These are phyloP conservation scores for Cylloceria caligata DNA, from an alignment of 2,888 invertebrate species.

Conservation along the genomic window DNA sequence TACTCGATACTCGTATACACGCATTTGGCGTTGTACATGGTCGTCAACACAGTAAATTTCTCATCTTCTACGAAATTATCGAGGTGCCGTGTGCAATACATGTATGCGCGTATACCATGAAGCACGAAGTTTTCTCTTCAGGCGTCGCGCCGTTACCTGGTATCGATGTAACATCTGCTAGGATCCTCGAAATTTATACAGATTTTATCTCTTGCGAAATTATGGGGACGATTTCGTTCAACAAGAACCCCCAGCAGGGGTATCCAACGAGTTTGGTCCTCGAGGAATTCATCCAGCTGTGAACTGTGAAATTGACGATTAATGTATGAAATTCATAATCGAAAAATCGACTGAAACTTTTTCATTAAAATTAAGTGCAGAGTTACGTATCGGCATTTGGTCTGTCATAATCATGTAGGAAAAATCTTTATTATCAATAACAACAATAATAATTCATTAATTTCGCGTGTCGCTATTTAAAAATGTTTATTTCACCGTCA, in stretches of 20 bases:
- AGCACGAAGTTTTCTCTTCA: conserved; percentile 29
- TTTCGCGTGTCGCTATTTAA: no score
- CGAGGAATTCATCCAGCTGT: conserved; percentile 25
- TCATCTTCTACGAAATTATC: conserved; percentile 28
- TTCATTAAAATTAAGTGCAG: neutral
- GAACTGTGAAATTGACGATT: conserved; percentile 31
- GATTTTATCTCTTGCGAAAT: conserved; percentile 47
- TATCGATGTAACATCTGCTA: conserved; percentile 48
- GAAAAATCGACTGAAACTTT: neutral
- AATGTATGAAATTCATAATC: conserved; percentile 34
- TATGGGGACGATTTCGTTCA: conserved; percentile 22
- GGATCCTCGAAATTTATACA: conserved; percentile 49
- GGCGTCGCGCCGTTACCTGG: conserved; percentile 31
- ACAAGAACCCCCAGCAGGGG: conserved; percentile 12
- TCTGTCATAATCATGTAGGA: no score
- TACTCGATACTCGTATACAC: conserved; percentile 16
- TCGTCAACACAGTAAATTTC: conserved; percentile 7
- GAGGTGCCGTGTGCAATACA: conserved; percentile 37
- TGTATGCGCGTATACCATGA: conserved; percentile 7
- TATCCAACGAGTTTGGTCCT: conserved; percentile 10
- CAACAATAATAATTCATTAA: no score
- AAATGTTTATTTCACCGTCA: no score
- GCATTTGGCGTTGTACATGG: conserved; percentile 24
- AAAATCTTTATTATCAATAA: no score
- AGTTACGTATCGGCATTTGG: no score